Conservation (phyloP, 2,797 vertebrate genomes). For the Luscinia luscinia region DNA sequence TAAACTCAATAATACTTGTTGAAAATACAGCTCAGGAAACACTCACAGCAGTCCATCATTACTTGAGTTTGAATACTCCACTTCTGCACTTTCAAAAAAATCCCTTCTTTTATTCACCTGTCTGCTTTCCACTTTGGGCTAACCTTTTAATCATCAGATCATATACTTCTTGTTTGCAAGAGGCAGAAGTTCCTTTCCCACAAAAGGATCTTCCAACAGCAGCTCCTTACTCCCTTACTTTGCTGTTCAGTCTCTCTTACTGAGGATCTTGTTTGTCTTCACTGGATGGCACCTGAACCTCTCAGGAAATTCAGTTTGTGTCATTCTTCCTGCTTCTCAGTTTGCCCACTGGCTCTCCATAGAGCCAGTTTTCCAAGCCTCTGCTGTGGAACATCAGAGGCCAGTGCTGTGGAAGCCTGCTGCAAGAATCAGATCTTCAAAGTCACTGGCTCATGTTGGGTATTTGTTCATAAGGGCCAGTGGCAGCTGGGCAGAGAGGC, state of each 20-base stretch:
- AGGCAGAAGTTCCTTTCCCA: not conserved
- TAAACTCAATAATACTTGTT: not conserved
- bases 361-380: not conserved
- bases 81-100: not conserved
- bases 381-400: not conserved
- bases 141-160: not conserved
- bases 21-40: not conserved
- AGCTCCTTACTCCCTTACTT: not conserved
- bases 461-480: not conserved
- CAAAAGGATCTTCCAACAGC: not conserved
- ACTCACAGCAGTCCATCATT: rapidly evolving
- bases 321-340: not conserved
- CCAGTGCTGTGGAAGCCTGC: not conserved
- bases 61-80: not conserved
- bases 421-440: not conserved
- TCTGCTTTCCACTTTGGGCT: not conserved
- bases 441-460: not conserved
- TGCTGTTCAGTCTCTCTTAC: not conserved
- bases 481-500: not conserved
- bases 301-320: not conserved
- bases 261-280: not conserved
- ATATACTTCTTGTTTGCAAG: not conserved
- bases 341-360: not conserved
- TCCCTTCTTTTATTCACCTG: not conserved
- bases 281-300: not conserved